Conservation (phyloP, 2,113 vertebrate genomes). For the Chrysochloris asiatica region DNA sequence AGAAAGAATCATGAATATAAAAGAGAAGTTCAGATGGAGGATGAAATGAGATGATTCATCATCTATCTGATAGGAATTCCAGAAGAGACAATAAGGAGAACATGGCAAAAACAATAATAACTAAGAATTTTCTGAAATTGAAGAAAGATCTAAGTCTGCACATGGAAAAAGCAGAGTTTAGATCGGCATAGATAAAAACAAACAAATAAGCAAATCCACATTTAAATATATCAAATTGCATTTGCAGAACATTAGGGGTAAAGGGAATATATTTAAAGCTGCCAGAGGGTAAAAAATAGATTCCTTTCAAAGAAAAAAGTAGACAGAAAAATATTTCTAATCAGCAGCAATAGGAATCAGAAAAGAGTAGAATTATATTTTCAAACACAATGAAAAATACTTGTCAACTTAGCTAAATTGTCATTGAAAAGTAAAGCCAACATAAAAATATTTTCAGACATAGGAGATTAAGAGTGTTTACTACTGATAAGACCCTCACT, state of each 20-base stretch:
- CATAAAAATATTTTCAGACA: background rate
- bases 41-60: background rate
- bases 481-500: background rate
- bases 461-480: background rate
- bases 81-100: background rate
- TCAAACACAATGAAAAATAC: background rate
- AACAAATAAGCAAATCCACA: background rate
- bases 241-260: background rate
- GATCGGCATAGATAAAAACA: background rate
- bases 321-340: background rate
- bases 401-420: background rate
- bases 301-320: background rate
- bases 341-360: background rate
- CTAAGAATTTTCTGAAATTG: slow-evolving; percentile 8
- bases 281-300: background rate
- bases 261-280: background rate
- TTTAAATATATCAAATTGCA: background rate
- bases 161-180: background rate
- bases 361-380: background rate
- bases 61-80: background rate
- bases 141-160: background rate
- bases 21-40: background rate
- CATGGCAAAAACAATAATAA: background rate
- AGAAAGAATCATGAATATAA: background rate
- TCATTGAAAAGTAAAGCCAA: background rate